Evolutionary conservation across 2,113 vertebrate species (phyloP).

Genomic region (Loxodonta africana): DNA sequence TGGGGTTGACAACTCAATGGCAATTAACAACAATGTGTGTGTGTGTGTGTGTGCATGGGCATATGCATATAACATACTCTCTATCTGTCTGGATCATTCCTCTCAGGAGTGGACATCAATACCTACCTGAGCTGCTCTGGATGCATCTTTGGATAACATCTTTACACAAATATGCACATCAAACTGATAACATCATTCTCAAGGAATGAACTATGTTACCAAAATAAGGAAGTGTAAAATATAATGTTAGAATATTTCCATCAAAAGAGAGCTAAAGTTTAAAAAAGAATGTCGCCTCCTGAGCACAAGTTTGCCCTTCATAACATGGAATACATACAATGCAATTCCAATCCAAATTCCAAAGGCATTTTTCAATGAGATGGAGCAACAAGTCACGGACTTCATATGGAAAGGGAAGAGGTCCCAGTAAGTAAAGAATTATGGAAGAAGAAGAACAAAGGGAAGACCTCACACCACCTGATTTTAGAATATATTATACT

Average conservation of each 20-base stretch:
- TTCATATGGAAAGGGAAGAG: too few relatives aligned
- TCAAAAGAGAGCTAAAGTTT: background rate
- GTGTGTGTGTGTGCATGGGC: too few relatives aligned
- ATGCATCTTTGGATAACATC: background rate
- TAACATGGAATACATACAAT: background rate
- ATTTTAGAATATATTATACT: too few relatives aligned
- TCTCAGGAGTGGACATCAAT: rapidly evolving
- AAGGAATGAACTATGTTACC: conserved; percentile 24
- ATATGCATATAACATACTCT: background rate
- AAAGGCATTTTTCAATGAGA: too few relatives aligned
- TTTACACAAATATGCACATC: background rate
- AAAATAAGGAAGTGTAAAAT: background rate
- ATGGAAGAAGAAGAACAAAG: too few relatives aligned
- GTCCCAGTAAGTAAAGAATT: too few relatives aligned
- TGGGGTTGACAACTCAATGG: too few relatives aligned
- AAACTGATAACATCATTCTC: background rate
- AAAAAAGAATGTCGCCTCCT: background rate
- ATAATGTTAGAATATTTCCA: background rate
- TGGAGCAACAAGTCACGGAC: too few relatives aligned
- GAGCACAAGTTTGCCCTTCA: background rate
- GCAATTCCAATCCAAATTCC: too few relatives aligned
- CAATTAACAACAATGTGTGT: too few relatives aligned
- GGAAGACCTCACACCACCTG: too few relatives aligned
- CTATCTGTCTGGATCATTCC: background rate
- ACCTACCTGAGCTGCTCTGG: background rate